phyloP scores from a whole-genome alignment of 1,140 invertebrate genomes.

The Brachionus angularis region DNA sequence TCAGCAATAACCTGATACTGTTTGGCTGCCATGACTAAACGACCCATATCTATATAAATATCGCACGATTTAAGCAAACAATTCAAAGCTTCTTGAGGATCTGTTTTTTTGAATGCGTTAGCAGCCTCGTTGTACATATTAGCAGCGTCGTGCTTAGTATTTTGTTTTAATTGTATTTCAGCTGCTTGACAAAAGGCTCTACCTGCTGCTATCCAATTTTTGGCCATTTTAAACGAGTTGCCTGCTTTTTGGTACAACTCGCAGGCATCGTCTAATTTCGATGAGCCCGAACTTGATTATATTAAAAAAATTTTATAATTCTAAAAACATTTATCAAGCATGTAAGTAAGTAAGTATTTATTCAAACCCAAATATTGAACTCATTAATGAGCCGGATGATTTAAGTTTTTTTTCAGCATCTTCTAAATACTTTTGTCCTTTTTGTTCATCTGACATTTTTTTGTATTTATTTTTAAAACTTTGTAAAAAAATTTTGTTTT shows the following conservation, averaged over 20 bases:
- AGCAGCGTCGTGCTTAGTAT: conserved; percentile 42
- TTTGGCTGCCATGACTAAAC: conserved; percentile 41
- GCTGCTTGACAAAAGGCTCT: conserved; percentile 38
- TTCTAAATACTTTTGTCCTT: conserved; percentile 32
- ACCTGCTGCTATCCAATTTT: conserved; percentile 38
- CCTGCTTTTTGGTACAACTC: conserved; percentile 36
- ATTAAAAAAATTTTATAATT: no score
- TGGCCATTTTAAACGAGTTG: conserved; percentile 39
- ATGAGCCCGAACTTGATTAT: neutral
- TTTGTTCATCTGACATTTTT: conserved; percentile 38
- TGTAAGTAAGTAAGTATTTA: no score
- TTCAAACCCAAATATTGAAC: conserved; percentile 44
- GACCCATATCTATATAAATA: conserved; percentile 43
- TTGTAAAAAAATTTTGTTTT: neutral
- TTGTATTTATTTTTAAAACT: neutral
- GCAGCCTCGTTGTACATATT: conserved; percentile 41
- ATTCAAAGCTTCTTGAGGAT: conserved; percentile 37
- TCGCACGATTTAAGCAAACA: conserved; percentile 41
- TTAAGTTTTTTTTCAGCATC: conserved; percentile 45
- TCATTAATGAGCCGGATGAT: conserved; percentile 37
- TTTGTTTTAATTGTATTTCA: conserved; percentile 40
- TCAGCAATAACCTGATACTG: conserved; percentile 40
- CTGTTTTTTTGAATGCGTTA: conserved; percentile 41
- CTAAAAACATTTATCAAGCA: no score
- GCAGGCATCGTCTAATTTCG: conserved; percentile 43